Percentiles rank a stretch among this genome's conserved stretches.
Conservation (phyloP, 2,888 invertebrate species). For the Andrena flavipes region DNA sequence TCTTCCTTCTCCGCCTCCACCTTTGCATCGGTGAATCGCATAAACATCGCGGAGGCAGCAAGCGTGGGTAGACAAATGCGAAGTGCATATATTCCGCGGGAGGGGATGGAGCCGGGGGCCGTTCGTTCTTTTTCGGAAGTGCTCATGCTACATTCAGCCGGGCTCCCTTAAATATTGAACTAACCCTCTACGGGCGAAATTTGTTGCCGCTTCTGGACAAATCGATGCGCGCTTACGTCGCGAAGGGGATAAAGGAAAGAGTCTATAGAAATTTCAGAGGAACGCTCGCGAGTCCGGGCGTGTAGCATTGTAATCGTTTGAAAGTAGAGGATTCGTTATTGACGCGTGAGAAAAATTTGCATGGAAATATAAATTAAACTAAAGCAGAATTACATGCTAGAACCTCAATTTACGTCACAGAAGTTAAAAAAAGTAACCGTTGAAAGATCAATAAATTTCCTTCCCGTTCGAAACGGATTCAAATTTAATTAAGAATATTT, state of each 20-base stretch:
- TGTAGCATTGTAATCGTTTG: too few relatives aligned
- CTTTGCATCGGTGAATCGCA: conserved; percentile 64
- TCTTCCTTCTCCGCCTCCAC: conserved; percentile 44
- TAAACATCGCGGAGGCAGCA: conserved; percentile 64
- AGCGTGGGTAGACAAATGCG: conserved; percentile 67
- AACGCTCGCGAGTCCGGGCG: not conserved
- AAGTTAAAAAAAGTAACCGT: too few relatives aligned
- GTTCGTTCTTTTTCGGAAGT: conserved; percentile 54
- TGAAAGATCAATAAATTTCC: too few relatives aligned
- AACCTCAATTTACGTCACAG: too few relatives aligned
- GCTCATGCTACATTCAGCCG: conserved; percentile 33
- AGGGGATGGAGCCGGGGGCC: conserved; percentile 41
- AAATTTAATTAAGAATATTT: too few relatives aligned
- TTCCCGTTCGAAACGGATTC: too few relatives aligned
- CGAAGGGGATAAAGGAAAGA: not conserved
- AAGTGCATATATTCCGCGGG: conserved; percentile 63
- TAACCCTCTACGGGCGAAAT: conserved; percentile 49
- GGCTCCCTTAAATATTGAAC: conserved; percentile 45
- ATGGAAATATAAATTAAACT: too few relatives aligned
- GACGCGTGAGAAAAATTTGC: too few relatives aligned
- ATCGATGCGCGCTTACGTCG: conserved; percentile 15
- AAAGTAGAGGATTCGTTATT: too few relatives aligned
- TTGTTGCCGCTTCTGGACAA: conserved; percentile 31
- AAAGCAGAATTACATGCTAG: too few relatives aligned
- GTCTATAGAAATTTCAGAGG: not conserved